Percentiles rank a stretch among this genome's conserved stretches.
These are phyloP conservation scores for Rotaria macrura DNA, from an alignment of 2,888 invertebrate species.

Conservation along the genomic window DNA sequence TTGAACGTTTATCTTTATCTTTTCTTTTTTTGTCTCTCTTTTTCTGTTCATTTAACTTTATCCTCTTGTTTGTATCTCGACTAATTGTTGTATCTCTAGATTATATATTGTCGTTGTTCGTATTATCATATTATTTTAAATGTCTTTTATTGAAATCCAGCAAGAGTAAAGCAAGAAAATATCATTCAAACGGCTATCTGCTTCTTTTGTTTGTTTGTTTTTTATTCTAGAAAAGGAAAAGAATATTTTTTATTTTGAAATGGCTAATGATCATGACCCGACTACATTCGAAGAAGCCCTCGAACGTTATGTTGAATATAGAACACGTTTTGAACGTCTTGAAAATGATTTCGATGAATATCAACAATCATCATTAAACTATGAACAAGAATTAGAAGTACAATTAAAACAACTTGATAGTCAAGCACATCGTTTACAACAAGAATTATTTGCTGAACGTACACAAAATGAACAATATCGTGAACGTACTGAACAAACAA, in stretches of 20 bases:
- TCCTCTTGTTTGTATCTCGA: not conserved
- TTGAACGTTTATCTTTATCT: not conserved
- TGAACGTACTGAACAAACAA: conserved; percentile 43
- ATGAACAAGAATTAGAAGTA: conserved; percentile 85
- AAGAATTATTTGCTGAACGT: conserved; percentile 4
- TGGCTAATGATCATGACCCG: not conserved
- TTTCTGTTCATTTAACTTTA: not conserved
- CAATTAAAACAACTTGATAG: conserved; percentile 65
- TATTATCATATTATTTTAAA: not conserved
- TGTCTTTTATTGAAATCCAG: not conserved
- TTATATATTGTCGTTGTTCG: not conserved
- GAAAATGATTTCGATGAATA: conserved; percentile 85
- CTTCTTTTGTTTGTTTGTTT: not conserved
- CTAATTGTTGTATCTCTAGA: not conserved
- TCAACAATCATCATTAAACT: conserved; percentile 75
- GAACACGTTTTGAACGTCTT: conserved; percentile 61
- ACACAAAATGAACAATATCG: conserved; percentile 20
- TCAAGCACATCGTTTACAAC: not conserved
- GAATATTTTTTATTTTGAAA: not conserved
- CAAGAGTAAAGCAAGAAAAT: not conserved
- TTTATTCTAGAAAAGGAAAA: not conserved
- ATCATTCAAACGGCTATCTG: not conserved
- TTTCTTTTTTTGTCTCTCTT: not conserved
- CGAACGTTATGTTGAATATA: conserved; percentile 40
- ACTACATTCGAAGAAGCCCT: not conserved